Base-by-base conservation (phyloP, 2,113 vertebrate species). In the Dromas ardeola region DNA sequence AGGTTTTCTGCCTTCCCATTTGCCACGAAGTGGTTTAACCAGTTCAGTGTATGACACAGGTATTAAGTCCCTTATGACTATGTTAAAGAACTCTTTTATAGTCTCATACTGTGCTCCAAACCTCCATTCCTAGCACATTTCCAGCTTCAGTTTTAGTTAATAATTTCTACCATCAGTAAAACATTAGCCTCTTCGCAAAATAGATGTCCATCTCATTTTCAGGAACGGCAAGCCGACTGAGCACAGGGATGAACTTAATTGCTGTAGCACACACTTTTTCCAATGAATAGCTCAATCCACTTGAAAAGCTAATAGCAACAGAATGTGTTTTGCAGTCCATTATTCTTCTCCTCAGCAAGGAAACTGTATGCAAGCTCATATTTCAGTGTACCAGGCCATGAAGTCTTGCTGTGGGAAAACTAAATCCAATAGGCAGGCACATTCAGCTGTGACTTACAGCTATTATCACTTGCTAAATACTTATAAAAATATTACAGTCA, bases 291-390 rank as follows among this genome's bases (percentile, higher is more conserved):
- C 85, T 96, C 97, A 95, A 97, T 91, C 84, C 92, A 91, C 79
- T 96, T 96, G 88, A 94, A 98, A 97, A 95, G 43, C 86, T 95
- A 97, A 97, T 79, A 94, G 90, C 83, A 96, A 80, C 85, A 78
- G 83, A 96, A 97, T 71, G 85, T 65, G 80, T 87, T 98, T 93
- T 95, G 90, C 52, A 85, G 90, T 61, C 91, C 81, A 97, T 97
- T 97, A 97, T 97, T 97, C 89, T 94, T 92, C 92, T 96, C 91
- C 86, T 92, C 94, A 92, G 96, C 90, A 97, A 96, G 90, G 61
- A 94, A 94, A 91, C 77, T 58, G 72, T 84, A 81, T 81, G 88
- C 89, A 93, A 93, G 47, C 83, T 95, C 86, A 13, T 88, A 97
- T 95, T 97, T 94, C 93, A 96, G 76, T 5, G 21, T 87, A 83